A percentile compares a stretch with the other conserved stretches of the same genome.
phyloP scores from a whole-genome alignment of 2,888 invertebrate genomes.

The Brassicogethes aeneus region DNA sequence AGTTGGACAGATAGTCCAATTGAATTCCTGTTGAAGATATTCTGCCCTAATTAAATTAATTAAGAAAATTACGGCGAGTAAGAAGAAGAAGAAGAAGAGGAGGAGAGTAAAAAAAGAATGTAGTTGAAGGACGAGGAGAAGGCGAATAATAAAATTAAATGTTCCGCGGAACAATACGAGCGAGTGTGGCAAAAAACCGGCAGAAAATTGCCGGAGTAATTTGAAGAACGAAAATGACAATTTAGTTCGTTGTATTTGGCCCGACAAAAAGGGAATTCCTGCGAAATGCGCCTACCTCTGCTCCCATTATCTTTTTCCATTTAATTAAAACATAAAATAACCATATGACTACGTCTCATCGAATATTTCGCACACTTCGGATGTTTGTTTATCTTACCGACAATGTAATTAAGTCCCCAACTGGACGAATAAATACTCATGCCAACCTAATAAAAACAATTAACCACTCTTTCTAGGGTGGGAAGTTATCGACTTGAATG shows the following conservation, averaged over 20 bases:
- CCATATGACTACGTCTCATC: slow-evolving; percentile 26
- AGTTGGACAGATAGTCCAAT: too few relatives aligned
- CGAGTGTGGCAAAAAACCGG: slow-evolving; percentile 12
- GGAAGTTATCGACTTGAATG: too few relatives aligned
- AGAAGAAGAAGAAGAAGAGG: background rate
- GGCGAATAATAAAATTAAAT: background rate
- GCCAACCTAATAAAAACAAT: too few relatives aligned
- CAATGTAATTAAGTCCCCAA: slow-evolving; percentile 22
- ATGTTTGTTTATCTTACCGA: slow-evolving; percentile 17
- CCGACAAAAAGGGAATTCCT: slow-evolving; percentile 27
- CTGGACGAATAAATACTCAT: too few relatives aligned
- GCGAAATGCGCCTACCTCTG: slow-evolving; percentile 26
- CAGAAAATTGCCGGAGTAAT: slow-evolving; percentile 22
- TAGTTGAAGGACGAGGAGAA: background rate
- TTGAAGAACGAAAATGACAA: slow-evolving; percentile 36
- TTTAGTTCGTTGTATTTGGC: slow-evolving; percentile 32
- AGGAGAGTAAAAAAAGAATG: background rate
- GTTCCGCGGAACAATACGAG: background rate
- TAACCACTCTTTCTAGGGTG: too few relatives aligned
- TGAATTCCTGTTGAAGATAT: too few relatives aligned
- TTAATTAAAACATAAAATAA: slow-evolving; percentile 40
- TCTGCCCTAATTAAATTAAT: too few relatives aligned
- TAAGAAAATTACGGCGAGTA: background rate
- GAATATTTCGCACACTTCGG: slow-evolving; percentile 25
- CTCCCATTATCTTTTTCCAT: slow-evolving; percentile 34